Percentiles rank a stretch among this genome's conserved stretches.
phyloP scores from a whole-genome alignment of 2,113 vertebrate species.

The Protobothrops mucrosquamatus region DNA sequence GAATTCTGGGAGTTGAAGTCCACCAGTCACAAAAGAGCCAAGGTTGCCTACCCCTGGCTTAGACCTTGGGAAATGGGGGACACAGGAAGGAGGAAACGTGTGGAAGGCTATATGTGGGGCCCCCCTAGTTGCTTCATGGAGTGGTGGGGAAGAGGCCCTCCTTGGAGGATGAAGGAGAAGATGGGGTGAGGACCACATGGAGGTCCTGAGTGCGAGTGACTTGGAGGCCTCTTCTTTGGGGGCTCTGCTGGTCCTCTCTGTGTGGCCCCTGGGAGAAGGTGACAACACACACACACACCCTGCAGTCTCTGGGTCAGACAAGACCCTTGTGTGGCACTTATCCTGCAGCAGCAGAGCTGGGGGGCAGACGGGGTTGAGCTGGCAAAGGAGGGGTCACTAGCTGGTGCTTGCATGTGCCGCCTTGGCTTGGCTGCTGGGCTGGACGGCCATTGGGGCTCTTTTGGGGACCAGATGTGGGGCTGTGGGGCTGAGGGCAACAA shows the following conservation, averaged over 20 bases:
- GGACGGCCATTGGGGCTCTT: background rate
- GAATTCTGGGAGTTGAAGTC: too few species aligned
- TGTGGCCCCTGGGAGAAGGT: background rate
- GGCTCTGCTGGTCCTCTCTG: background rate
- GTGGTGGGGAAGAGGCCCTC: too few species aligned
- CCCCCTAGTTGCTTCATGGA: too few species aligned
- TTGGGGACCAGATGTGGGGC: background rate
- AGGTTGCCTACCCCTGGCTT: too few species aligned
- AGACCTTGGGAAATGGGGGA: too few species aligned
- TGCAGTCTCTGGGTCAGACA: background rate
- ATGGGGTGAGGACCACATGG: too few species aligned
- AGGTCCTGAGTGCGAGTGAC: too few species aligned
- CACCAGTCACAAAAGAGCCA: too few species aligned
- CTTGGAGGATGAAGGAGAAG: too few species aligned
- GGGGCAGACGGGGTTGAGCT: background rate
- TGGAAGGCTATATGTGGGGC: too few species aligned
- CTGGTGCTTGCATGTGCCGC: background rate
- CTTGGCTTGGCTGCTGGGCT: background rate
- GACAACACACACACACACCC: too few species aligned
- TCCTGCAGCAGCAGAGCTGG: background rate
- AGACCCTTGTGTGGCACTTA: background rate
- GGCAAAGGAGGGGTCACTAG: background rate
- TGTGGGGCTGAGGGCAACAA: background rate
- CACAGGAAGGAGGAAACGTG: too few species aligned
- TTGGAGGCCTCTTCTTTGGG: background rate